phyloP scores from a whole-genome alignment of 1,140 invertebrate genomes.

The Lepidurus arcticus region DNA sequence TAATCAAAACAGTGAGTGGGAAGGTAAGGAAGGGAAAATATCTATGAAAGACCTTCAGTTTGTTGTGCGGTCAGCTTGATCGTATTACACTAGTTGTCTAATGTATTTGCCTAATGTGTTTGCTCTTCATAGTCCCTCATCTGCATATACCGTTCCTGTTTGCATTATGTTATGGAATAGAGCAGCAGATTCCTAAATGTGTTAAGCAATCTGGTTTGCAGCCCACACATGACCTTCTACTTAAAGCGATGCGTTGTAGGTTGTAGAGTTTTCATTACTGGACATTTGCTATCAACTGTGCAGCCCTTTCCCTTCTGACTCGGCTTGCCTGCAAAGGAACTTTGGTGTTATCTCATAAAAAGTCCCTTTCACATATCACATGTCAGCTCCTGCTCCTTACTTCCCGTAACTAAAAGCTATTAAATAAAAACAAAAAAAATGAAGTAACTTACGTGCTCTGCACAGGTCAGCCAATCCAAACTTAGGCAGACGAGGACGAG shows the following conservation, averaged over 20 bases:
- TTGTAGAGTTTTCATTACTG: neutral
- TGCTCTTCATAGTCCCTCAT: neutral
- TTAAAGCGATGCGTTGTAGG: neutral
- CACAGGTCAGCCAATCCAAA: neutral
- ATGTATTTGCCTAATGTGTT: neutral
- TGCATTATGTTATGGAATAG: neutral
- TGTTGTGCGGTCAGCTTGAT: no score
- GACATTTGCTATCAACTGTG: neutral
- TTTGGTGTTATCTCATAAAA: neutral
- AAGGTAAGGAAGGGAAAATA: neutral
- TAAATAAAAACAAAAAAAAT: neutral
- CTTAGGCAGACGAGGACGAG: neutral
- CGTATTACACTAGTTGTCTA: neutral
- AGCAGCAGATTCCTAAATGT: neutral
- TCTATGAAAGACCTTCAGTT: neutral
- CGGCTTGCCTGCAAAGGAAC: neutral
- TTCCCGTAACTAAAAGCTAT: neutral
- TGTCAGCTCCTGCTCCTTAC: neutral
- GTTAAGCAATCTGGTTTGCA: neutral
- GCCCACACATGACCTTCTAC: slow-evolving; percentile 8
- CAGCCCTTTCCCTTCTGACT: neutral
- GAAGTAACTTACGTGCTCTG: neutral
- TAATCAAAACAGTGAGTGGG: neutral
- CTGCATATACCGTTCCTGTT: neutral
- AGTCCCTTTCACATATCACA: neutral